phyloP scores from a whole-genome alignment of 2,113 vertebrate genomes.

The Actinemys pallida region DNA sequence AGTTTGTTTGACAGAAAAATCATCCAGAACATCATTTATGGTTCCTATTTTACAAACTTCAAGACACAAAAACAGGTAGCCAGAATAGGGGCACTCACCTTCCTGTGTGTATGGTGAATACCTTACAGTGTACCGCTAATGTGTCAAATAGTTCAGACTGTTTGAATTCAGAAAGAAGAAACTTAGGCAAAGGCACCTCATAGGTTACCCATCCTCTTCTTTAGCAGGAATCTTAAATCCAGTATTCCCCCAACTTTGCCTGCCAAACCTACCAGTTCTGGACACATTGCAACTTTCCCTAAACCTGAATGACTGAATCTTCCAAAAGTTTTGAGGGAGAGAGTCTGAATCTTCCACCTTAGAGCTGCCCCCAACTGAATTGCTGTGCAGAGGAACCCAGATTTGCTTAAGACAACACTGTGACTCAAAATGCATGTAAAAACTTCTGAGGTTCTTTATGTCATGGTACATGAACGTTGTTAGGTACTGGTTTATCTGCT shows the following conservation, averaged over 20 bases:
- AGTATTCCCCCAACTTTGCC: neutral
- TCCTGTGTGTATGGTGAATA: neutral
- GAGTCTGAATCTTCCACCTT: neutral
- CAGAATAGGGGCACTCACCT: neutral
- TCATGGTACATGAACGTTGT: neutral
- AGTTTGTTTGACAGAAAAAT: conserved; percentile 4
- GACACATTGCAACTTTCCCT: neutral
- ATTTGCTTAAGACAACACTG: neutral
- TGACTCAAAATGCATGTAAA: neutral
- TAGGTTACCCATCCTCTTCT: neutral
- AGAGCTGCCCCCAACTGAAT: neutral
- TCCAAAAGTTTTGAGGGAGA: neutral
- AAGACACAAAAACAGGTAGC: neutral
- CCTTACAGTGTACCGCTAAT: neutral
- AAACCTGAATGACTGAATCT: neutral
- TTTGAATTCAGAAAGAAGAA: neutral
- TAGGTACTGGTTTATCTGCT: neutral
- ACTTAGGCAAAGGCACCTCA: neutral
- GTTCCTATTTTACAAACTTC: neutral
- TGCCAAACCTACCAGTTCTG: neutral
- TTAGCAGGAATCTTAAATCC: neutral
- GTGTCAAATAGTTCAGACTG: neutral
- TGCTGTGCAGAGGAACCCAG: neutral
- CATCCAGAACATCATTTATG: neutral
- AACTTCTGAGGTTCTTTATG: fast-evolving